Conservation (phyloP, 37 sponge, comb jelly and placozoan species). For the Chondrilla cf. caribensis region DNA sequence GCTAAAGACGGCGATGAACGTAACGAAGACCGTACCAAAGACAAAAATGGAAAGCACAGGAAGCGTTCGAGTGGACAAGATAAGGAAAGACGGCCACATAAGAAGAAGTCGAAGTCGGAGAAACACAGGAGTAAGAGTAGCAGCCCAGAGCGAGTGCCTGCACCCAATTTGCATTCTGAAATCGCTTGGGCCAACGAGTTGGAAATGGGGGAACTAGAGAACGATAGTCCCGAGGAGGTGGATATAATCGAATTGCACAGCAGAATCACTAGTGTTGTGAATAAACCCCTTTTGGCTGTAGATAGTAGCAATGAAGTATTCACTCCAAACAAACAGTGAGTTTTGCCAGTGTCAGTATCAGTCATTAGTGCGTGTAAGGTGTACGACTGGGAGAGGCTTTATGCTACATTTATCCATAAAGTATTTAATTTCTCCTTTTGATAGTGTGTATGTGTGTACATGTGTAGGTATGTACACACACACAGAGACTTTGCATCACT, state of each 20-base stretch:
- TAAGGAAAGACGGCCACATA: not conserved
- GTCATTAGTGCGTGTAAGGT: too few relatives aligned
- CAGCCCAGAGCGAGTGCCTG: not conserved
- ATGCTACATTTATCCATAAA: too few relatives aligned
- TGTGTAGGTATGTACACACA: too few relatives aligned
- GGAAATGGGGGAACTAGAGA: not conserved
- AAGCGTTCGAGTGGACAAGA: conserved; percentile 6
- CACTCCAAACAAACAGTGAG: too few relatives aligned
- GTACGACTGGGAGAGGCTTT: too few relatives aligned
- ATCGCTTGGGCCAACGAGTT: not conserved
- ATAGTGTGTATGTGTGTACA: too few relatives aligned
- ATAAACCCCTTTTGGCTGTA: too few relatives aligned
- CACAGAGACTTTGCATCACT: too few relatives aligned
- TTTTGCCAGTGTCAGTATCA: too few relatives aligned
- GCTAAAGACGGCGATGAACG: not conserved
- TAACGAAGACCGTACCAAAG: not conserved
- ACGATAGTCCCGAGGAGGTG: conserved; percentile 20
- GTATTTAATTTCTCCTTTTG: too few relatives aligned
- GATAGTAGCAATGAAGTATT: too few relatives aligned
- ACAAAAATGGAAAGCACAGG: not conserved
- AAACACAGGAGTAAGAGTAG: conserved; percentile 9
- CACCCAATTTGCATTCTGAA: not conserved
- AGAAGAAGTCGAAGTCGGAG: not conserved
- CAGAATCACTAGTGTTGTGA: too few relatives aligned
- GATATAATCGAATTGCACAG: conserved; percentile 10